Conservation (phyloP, 2,797 vertebrate genomes). For the Luscinia luscinia region DNA sequence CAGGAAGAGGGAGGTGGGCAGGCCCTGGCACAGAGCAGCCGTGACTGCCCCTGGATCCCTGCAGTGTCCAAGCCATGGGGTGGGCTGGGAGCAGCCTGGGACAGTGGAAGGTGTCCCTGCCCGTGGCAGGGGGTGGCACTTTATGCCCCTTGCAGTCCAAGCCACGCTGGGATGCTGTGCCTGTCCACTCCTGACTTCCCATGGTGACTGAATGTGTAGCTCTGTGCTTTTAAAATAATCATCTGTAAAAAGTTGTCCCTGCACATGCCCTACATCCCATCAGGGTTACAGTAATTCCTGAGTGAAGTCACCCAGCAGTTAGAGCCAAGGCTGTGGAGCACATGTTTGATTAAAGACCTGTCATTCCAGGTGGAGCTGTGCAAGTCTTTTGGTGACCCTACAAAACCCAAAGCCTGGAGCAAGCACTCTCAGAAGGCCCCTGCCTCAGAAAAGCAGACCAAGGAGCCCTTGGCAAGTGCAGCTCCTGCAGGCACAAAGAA, state of each 20-base stretch:
- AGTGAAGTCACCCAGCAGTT: neutral
- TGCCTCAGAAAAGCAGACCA: neutral
- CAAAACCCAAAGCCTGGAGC: conserved; percentile 92
- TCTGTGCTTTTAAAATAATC: neutral
- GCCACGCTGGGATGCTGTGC: fast-evolving
- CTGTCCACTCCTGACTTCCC: neutral
- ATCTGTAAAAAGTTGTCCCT: fast-evolving
- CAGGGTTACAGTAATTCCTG: fast-evolving
- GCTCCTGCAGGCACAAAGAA: conserved; percentile 18
- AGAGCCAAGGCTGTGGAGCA: fast-evolving
- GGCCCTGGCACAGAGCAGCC: neutral
- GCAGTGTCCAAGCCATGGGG: neutral
- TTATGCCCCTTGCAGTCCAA: fast-evolving
- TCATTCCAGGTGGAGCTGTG: conserved; percentile 90
- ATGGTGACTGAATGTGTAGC: fast-evolving
- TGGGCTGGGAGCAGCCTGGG: fast-evolving
- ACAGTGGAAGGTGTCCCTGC: neutral
- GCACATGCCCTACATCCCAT: fast-evolving
- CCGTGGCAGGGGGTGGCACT: neutral
- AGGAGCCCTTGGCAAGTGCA: neutral
- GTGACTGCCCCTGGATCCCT: neutral
- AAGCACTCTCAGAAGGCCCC: conserved; percentile 82
- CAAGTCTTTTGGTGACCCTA: conserved; percentile 91
- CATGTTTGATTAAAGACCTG: neutral
- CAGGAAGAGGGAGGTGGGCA: fast-evolving